Evolutionary conservation across 2,797 vertebrate species (phyloP).

Genomic region (Florisuga fusca): DNA sequence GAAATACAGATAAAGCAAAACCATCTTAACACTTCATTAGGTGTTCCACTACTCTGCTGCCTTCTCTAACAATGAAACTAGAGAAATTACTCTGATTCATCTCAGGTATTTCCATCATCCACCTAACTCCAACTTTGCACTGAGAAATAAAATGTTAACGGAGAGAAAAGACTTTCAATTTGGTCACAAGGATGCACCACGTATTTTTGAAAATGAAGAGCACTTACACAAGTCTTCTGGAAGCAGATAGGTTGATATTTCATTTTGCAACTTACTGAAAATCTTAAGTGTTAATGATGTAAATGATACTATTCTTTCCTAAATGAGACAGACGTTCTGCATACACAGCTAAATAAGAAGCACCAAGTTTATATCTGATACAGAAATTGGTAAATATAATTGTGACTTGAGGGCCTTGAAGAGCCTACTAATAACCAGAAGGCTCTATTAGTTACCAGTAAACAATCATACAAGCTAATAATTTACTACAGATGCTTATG

Average conservation of each 20-base stretch:
- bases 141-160: background rate
- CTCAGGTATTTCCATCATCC: background rate
- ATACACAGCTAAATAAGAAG: fast-evolving
- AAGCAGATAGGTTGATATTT: background rate
- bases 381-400: background rate
- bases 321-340: background rate
- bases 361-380: background rate
- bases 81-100: background rate
- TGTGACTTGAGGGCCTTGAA: background rate
- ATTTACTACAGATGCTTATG: background rate
- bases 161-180: background rate
- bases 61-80: background rate
- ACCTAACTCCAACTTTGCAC: background rate
- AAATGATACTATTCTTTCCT: no score
- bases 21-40: background rate
- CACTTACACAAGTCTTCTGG: background rate
- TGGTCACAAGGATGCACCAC: background rate
- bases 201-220: background rate
- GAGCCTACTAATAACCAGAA: background rate
- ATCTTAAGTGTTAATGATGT: background rate
- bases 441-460: background rate
- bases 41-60: background rate
- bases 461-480: background rate
- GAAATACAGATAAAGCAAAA: no score
- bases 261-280: background rate